Base-by-base conservation (phyloP, 2,888 invertebrate species). In the Watsonalla binaria region DNA sequence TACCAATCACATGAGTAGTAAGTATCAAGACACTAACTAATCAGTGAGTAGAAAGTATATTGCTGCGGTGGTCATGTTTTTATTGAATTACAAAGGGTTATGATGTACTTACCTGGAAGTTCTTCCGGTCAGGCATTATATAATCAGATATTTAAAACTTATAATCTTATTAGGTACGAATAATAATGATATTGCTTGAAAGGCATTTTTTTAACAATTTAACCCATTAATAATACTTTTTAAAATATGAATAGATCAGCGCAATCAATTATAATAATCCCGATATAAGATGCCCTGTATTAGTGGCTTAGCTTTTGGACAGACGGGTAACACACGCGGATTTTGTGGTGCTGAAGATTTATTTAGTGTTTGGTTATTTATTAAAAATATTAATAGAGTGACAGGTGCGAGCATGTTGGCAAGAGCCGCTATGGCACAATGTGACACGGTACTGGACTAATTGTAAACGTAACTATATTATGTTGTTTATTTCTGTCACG, bases 331-430 rank as follows among this genome's bases (percentile, higher is more conserved):
- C 11, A 42, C 9, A 8, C 9, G 42, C 42, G 42, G 8, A 42
- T 42, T 42, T 42, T 11, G 42, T 42, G 6, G 42, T 11, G 42
- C 56, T 35, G 56, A 54, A 63, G 57, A 58, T 62, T 62, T 64
- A 69, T 72, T 66, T 58, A 61, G 56, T 54, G 59, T 58, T 54
- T 67, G 71, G 77, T 77, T 86, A 87, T 87, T 86, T 85, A 83
- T 63, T 70, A 75, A 79, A 84, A 82, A 85, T 90, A 90, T 90
- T 88, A 88, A 88, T 90, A 90, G 88, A 84, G 62, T 60, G 74
- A 69, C 90, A 90, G 90, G 90, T 90, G 89, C 74, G 77, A 72
- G 70, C 74, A 78, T 76, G 76, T 87, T 90, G 90, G 90, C 89
- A 88, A 74, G 76, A 65, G 59, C 63, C 66, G 68, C 66, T 68